These are phyloP conservation scores for Trichomycterus rosablanca DNA, from an alignment of 2,113 vertebrate species.

Conservation along the genomic window DNA sequence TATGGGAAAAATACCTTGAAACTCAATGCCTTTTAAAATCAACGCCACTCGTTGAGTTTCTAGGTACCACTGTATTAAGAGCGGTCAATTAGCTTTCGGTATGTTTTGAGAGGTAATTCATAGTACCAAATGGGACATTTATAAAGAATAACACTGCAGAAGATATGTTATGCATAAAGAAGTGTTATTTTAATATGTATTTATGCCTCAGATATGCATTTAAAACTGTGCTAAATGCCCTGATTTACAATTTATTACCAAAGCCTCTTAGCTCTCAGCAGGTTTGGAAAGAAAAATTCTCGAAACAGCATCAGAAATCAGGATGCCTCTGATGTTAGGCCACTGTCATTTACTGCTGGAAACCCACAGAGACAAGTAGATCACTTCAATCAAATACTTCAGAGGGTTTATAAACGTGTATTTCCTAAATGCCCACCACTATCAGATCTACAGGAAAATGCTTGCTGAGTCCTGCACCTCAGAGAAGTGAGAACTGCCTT, in stretches of 20 bases:
- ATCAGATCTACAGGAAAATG: constrained; percentile 25
- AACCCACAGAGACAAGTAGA: constrained; percentile 20
- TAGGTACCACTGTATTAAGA: too few relatives aligned
- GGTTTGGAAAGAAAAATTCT: background rate
- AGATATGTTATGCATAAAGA: too few relatives aligned
- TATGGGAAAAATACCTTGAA: too few relatives aligned
- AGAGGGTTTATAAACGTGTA: constrained; percentile 29
- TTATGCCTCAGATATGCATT: constrained; percentile 11
- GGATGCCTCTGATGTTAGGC: constrained; percentile 23
- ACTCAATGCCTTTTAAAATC: too few relatives aligned
- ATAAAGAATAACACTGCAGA: too few relatives aligned
- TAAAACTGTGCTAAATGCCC: constrained; percentile 6
- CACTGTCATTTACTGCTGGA: constrained; percentile 33
- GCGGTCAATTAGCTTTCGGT: too few relatives aligned
- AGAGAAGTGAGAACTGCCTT: constrained; percentile 32
- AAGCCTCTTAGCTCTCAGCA: background rate
- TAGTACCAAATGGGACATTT: too few relatives aligned
- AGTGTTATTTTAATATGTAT: background rate
- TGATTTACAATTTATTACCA: constrained; percentile 18
- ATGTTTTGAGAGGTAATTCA: too few relatives aligned
- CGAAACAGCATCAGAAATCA: constrained; percentile 28
- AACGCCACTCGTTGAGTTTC: too few relatives aligned
- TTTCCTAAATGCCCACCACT: constrained; percentile 28
- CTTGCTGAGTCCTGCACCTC: constrained; percentile 27
- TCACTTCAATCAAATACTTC: constrained; percentile 39